Conservation (phyloP, 2,888 invertebrate genomes). For the Apeira syringaria region DNA sequence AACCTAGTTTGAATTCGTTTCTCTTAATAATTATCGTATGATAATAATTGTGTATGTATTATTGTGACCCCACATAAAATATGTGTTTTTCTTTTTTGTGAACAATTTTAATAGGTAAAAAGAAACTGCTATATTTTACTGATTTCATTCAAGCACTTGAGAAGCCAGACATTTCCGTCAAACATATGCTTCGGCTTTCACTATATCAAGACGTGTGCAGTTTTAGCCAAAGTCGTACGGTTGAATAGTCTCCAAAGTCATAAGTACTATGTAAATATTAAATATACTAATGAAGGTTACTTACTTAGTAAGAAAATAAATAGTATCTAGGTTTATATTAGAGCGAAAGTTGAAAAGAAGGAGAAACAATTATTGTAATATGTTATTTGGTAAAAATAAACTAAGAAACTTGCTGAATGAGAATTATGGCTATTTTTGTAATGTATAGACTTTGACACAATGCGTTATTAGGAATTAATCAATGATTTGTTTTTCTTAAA, state of each 20-base stretch:
- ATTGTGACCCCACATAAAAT: no score
- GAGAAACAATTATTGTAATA: background rate
- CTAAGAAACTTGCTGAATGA: background rate
- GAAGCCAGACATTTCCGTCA: no score
- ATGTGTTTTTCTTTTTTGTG: no score
- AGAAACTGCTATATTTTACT: no score
- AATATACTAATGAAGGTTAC: constrained; percentile 5
- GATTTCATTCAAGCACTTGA: no score
- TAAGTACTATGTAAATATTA: constrained; percentile 51
- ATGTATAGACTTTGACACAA: constrained; percentile 3
- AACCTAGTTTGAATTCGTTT: no score
- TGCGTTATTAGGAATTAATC: background rate
- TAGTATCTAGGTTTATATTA: constrained; percentile 14
- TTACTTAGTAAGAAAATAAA: constrained; percentile 26
- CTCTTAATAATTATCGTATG: no score
- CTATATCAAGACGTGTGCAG: background rate
- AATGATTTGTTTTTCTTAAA: constrained; percentile 2
- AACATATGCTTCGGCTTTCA: no score
- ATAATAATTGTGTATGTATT: no score
- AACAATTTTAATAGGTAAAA: no score
- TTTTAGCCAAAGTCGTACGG: background rate
- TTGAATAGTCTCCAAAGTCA: constrained; percentile 52
- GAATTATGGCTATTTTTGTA: constrained; percentile 17
- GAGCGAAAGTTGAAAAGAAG: background rate
- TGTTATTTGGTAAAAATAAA: constrained; percentile 1